A percentile compares a stretch with the other conserved stretches of the same genome.
These are phyloP conservation scores for Drosophila incognita DNA, from an alignment of 2,888 invertebrate species.

Conservation along the genomic window DNA sequence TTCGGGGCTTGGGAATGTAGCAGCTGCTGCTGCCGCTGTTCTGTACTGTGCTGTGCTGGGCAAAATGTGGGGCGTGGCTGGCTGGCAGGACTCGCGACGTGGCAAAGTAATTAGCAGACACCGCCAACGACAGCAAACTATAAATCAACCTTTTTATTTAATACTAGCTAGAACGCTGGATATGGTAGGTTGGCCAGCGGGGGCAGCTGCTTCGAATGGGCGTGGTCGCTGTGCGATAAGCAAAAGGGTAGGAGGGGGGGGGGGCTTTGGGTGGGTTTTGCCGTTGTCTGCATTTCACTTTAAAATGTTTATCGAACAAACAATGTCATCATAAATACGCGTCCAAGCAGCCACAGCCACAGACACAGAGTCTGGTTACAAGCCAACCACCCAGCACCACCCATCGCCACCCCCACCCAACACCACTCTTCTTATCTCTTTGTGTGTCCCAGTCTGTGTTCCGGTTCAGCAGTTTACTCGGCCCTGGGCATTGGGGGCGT, in stretches of 20 bases:
- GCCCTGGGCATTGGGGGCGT: slow-evolving; percentile 39
- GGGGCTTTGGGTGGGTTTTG: background rate
- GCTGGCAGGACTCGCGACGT: slow-evolving; percentile 56
- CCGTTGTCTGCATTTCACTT: slow-evolving; percentile 60
- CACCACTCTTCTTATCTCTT: background rate
- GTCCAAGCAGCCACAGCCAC: slow-evolving; percentile 42
- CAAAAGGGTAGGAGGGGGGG: background rate
- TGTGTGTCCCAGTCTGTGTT: slow-evolving; percentile 36
- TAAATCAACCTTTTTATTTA: slow-evolving; percentile 76
- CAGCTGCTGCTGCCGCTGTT: slow-evolving; percentile 36
- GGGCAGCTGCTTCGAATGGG: slow-evolving; percentile 7
- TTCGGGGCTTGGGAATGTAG: slow-evolving; percentile 36
- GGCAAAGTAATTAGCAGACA: slow-evolving; percentile 79
- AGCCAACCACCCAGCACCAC: slow-evolving; percentile 5
- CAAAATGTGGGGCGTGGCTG: slow-evolving; percentile 62
- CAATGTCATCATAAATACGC: slow-evolving; percentile 81
- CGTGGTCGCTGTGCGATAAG: slow-evolving; percentile 28
- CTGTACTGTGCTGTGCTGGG: background rate
- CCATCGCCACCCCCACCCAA: background rate
- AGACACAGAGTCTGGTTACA: slow-evolving; percentile 13
- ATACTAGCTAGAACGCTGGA: slow-evolving; percentile 4
- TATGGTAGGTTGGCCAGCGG: background rate
- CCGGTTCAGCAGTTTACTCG: slow-evolving; percentile 27
- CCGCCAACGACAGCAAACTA: slow-evolving; percentile 69
- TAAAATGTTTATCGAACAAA: slow-evolving; percentile 79